Evolutionary conservation across 2,113 vertebrate genomes (phyloP).

Genomic region (Halichoeres trimaculatus): DNA sequence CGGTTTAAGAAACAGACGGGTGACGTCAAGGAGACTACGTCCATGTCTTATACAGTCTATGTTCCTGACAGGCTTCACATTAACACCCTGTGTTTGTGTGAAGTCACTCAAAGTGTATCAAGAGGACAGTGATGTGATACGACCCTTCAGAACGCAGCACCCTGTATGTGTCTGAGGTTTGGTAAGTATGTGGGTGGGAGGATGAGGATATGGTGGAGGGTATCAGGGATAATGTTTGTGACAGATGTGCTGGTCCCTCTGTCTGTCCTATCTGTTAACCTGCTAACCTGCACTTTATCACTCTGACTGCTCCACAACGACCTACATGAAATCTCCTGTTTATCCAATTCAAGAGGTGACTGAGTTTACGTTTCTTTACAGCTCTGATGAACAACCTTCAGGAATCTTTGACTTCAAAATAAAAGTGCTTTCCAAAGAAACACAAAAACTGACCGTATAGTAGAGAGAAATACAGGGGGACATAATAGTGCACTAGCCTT

Average conservation of each 20-base stretch:
- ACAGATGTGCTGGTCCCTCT: conserved; percentile 48
- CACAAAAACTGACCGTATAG: not conserved
- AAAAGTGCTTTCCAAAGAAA: conserved; percentile 3
- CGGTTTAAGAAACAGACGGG: too few species aligned
- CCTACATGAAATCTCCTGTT: conserved; percentile 39
- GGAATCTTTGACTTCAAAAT: not conserved
- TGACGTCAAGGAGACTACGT: too few species aligned
- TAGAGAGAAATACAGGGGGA: not conserved
- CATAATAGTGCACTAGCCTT: too few species aligned
- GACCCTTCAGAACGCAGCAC: conserved; percentile 1
- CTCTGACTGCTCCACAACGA: conserved; percentile 31
- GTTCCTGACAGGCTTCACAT: conserved; percentile 19
- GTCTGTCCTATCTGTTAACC: conserved; percentile 52
- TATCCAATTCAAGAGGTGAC: conserved; percentile 42
- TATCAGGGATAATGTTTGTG: conserved; percentile 12
- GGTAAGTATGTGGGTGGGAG: conserved; percentile 37
- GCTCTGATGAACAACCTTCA: conserved; percentile 36
- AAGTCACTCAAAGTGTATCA: conserved; percentile 17
- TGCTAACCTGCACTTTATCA: conserved; percentile 53
- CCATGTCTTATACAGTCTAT: too few species aligned
- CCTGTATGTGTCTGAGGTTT: not conserved
- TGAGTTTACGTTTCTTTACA: conserved; percentile 53
- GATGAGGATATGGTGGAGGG: conserved; percentile 1
- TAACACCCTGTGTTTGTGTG: conserved; percentile 20
- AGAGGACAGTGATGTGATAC: not conserved